Evolutionary conservation across 2,797 vertebrate species (phyloP).

Genomic region (Microctenopoma steveboyesi): DNA sequence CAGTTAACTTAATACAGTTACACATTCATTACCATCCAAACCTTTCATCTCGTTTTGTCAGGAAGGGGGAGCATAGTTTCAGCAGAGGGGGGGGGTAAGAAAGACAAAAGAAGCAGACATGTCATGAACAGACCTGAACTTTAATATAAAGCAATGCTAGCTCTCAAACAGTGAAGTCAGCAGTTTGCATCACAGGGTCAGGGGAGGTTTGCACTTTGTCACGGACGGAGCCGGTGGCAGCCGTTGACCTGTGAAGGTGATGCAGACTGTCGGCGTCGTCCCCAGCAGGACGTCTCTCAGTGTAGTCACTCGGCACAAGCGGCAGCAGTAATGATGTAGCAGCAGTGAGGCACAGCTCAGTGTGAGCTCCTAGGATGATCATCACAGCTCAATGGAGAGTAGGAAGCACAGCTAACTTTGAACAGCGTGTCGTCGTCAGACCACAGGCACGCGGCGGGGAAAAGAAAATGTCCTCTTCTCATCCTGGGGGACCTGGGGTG

Average conservation of each 20-base stretch:
- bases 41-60: not conserved
- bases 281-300: slow-evolving; percentile 33
- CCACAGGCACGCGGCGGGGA: slow-evolving; percentile 21
- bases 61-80: not conserved
- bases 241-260: slow-evolving; percentile 37
- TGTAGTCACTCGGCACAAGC: slow-evolving; percentile 54
- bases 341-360: slow-evolving; percentile 58
- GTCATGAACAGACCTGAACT: slow-evolving; percentile 30
- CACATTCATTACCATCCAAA: not conserved
- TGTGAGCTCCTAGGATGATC: slow-evolving; percentile 51
- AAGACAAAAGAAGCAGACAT: slow-evolving; percentile 16
- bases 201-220: not conserved
- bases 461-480: slow-evolving; percentile 32
- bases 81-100: not conserved
- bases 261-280: slow-evolving; percentile 55
- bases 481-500: slow-evolving; percentile 18
- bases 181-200: slow-evolving; percentile 48
- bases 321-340: slow-evolving; percentile 60
- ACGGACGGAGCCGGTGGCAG: slow-evolving; percentile 1
- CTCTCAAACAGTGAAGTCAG: slow-evolving; percentile 37
- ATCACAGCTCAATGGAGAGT: slow-evolving; percentile 53
- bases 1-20: not conserved
- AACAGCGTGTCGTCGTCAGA: slow-evolving; percentile 45
- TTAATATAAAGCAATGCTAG: slow-evolving; percentile 42
- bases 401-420: slow-evolving; percentile 56